Percentiles rank a stretch among this genome's conserved stretches.
Conservation (phyloP, 1,140 invertebrate species). For the Trissolcus basalis region DNA sequence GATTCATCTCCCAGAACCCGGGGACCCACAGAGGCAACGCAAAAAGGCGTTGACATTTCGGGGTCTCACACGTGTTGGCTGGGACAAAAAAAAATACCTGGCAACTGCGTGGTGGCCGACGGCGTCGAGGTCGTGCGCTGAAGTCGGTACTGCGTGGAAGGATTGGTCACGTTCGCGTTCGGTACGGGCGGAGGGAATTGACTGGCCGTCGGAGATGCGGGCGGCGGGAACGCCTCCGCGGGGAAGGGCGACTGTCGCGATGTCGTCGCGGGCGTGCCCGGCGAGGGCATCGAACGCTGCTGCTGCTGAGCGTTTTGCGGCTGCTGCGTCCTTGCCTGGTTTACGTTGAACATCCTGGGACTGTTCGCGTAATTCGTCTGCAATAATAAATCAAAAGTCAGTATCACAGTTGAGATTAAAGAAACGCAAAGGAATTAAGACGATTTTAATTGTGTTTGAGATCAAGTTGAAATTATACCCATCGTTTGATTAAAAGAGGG, state of each 20-base stretch:
- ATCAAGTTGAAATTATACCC: too few relatives aligned
- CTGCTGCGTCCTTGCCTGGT: slow-evolving; percentile 69
- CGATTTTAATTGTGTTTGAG: too few relatives aligned
- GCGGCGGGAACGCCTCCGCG: slow-evolving; percentile 77
- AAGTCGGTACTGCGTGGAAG: slow-evolving; percentile 78
- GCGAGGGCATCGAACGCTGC: slow-evolving; percentile 77
- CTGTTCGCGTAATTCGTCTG: slow-evolving; percentile 72
- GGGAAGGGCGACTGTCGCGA: slow-evolving; percentile 79
- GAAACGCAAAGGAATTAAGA: too few relatives aligned
- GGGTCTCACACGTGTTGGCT: not conserved
- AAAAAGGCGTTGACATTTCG: too few relatives aligned
- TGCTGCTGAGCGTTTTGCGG: slow-evolving; percentile 63
- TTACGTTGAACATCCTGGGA: slow-evolving; percentile 74
- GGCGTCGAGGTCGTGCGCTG: slow-evolving; percentile 81
- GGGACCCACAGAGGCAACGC: too few relatives aligned
- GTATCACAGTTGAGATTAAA: too few relatives aligned
- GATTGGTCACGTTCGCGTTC: slow-evolving; percentile 75
- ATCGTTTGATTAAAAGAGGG: too few relatives aligned
- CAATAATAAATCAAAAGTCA: slow-evolving; percentile 6
- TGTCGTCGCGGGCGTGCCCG: slow-evolving; percentile 71
- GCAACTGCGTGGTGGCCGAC: slow-evolving; percentile 81
- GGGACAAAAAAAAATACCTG: slow-evolving; percentile 76
- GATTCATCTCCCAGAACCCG: too few relatives aligned
- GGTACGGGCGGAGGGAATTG: slow-evolving; percentile 77
- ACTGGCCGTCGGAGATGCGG: slow-evolving; percentile 72